Conservation (phyloP, 2,113 vertebrate species). For the Hydrolagus affinis region DNA sequence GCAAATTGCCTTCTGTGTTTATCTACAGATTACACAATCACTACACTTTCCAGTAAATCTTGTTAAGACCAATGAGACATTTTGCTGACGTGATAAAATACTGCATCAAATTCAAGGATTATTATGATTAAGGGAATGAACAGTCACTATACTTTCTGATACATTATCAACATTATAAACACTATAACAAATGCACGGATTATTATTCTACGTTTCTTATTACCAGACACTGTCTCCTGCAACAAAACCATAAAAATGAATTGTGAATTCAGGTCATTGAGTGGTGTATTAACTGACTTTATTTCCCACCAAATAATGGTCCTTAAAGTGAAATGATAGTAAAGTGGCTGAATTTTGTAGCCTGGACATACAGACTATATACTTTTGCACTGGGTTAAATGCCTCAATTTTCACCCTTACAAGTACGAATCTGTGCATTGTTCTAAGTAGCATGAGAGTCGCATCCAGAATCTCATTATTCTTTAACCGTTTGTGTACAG, state of each 20-base stretch:
- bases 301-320: neutral
- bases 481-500: neutral
- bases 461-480: neutral
- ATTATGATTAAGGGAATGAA: too few species aligned
- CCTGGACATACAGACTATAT: neutral
- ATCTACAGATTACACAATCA: too few species aligned
- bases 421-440: neutral
- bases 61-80: too few species aligned
- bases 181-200: too few species aligned
- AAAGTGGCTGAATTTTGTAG: neutral
- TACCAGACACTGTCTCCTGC: neutral
- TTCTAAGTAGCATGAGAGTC: neutral
- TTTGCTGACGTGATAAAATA: too few species aligned
- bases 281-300: slow-evolving; percentile 3
- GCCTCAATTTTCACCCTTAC: neutral
- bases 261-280: too few species aligned
- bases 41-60: too few species aligned
- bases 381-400: neutral
- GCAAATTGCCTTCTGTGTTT: too few species aligned
- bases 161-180: too few species aligned
- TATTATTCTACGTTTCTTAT: too few species aligned
- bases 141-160: too few species aligned
- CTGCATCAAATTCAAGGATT: too few species aligned
- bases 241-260: neutral
- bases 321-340: neutral